These are phyloP conservation scores for Centropus unirufus DNA, from an alignment of 2,113 vertebrate genomes.

Conservation along the genomic window DNA sequence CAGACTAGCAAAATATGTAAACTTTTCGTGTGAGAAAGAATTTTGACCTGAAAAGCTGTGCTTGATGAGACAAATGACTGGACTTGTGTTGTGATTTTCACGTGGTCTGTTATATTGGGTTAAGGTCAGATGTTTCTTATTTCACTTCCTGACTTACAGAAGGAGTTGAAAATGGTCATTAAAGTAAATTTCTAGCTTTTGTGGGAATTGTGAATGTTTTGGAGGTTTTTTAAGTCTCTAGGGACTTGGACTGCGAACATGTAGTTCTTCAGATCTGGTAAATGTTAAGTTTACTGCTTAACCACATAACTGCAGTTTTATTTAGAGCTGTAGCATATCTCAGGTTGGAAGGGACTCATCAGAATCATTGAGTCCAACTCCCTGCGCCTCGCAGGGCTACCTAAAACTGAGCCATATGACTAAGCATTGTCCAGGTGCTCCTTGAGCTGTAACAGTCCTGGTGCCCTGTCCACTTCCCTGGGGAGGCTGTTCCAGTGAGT, in stretches of 20 bases:
- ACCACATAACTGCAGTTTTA: neutral
- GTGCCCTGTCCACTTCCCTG: accelerated
- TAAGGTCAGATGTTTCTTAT: neutral
- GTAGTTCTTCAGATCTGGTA: neutral
- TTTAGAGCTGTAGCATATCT: neutral
- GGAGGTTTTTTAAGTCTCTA: neutral
- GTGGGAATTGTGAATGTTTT: no score
- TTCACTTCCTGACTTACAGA: neutral
- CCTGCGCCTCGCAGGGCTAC: neutral
- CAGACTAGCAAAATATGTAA: conserved; percentile 54
- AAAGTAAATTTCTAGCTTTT: neutral
- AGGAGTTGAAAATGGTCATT: neutral
- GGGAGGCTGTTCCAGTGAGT: neutral
- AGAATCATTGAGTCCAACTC: neutral
- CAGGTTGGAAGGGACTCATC: neutral
- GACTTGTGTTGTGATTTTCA: accelerated
- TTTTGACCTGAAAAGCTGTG: conserved; percentile 37
- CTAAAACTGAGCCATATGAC: neutral
- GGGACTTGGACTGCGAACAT: neutral
- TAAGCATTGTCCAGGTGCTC: accelerated
- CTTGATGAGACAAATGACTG: neutral
- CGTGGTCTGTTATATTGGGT: neutral
- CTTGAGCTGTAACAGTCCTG: neutral
- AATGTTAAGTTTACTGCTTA: neutral
- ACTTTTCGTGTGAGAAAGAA: neutral